phyloP scores from a whole-genome alignment of 2,888 invertebrate species.

The Noctua janthe region DNA sequence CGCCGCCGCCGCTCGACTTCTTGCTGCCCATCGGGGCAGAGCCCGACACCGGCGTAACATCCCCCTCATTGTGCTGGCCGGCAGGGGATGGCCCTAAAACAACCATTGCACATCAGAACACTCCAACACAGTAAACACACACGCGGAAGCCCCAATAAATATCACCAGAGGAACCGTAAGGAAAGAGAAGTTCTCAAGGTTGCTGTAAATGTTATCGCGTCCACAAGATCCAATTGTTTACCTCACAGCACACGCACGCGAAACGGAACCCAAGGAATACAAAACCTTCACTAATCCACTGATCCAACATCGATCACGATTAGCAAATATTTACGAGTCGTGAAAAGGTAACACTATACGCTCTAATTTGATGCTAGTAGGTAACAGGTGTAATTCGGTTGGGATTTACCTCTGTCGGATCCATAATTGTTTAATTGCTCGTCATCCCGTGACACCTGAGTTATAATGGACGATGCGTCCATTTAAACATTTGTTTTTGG shows the following conservation, averaged over 20 bases:
- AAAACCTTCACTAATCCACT: slow-evolving; percentile 72
- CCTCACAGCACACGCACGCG: slow-evolving; percentile 79
- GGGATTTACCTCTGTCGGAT: slow-evolving; percentile 96
- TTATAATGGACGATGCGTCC: slow-evolving; percentile 99
- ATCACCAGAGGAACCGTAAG: slow-evolving; percentile 74
- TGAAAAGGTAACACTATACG: slow-evolving; percentile 88
- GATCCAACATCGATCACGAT: slow-evolving; percentile 76
- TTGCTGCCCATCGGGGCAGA: slow-evolving; percentile 86
- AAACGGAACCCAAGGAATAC: slow-evolving; percentile 71
- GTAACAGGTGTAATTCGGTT: slow-evolving; percentile 90
- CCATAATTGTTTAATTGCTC: slow-evolving; percentile 97
- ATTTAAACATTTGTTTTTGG: slow-evolving; percentile 92
- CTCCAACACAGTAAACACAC: slow-evolving; percentile 63
- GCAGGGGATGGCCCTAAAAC: slow-evolving; percentile 90
- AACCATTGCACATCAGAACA: slow-evolving; percentile 78
- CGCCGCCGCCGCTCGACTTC: slow-evolving; percentile 90
- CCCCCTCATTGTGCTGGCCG: slow-evolving; percentile 90
- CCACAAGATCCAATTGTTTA: slow-evolving; percentile 88
- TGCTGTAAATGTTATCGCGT: slow-evolving; percentile 85
- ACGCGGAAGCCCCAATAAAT: slow-evolving; percentile 67
- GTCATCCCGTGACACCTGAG: slow-evolving; percentile 99
- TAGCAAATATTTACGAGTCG: slow-evolving; percentile 83
- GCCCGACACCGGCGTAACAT: slow-evolving; percentile 88
- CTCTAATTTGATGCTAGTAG: slow-evolving; percentile 88
- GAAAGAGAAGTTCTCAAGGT: slow-evolving; percentile 85